Evolutionary conservation across 2,888 invertebrate genomes (phyloP).

Genomic region (Nemurella pictetii): DNA sequence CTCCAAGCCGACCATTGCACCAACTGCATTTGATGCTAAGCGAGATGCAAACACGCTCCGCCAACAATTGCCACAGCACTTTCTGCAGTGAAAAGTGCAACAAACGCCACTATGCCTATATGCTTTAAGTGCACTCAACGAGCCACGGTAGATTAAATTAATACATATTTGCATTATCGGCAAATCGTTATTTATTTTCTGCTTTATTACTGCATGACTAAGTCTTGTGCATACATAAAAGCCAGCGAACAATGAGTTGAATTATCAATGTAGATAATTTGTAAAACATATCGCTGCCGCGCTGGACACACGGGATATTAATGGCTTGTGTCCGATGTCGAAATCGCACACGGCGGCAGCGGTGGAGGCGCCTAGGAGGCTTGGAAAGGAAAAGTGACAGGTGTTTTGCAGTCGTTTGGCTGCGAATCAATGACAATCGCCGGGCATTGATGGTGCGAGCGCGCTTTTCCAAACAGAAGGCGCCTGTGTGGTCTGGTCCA

Average conservation of each 20-base stretch:
- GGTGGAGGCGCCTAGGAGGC: neutral
- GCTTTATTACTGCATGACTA: neutral
- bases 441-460: neutral
- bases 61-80: neutral
- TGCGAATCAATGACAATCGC: neutral
- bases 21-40: neutral
- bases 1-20: neutral
- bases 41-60: neutral
- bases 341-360: neutral
- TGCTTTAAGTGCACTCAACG: neutral
- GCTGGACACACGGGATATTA: neutral
- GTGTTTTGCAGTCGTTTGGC: neutral
- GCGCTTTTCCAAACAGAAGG: no score
- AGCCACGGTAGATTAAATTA: neutral
- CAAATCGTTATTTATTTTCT: neutral
- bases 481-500: no score
- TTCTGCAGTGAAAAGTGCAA: neutral
- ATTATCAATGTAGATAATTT: neutral
- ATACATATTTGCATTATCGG: neutral
- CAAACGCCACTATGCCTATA: no score
- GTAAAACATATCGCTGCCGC: neutral
- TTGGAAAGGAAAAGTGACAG: neutral
- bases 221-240: neutral
- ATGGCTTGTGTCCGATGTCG: neutral
- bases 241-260: neutral